These are phyloP conservation scores for Corythornis madagascariensis DNA, from an alignment of 2,113 vertebrate genomes.

Conservation along the genomic window DNA sequence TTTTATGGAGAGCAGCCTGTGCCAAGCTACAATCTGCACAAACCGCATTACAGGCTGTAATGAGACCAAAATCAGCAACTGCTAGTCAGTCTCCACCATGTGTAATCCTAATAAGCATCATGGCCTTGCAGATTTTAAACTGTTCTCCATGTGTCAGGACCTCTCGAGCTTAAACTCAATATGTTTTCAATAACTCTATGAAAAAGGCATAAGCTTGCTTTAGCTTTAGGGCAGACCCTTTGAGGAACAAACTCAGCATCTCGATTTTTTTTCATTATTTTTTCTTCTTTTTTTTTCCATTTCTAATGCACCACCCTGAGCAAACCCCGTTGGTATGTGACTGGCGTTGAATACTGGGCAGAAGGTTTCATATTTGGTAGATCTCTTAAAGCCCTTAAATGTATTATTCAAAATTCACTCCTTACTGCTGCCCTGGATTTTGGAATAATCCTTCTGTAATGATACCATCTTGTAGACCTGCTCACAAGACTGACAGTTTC, in stretches of 20 bases:
- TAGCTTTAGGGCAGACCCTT: not conserved
- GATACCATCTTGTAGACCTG: not conserved
- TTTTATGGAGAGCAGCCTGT: conserved; percentile 12
- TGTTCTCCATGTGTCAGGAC: not conserved
- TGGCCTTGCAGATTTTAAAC: conserved; percentile 9
- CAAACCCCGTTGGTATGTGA: not conserved
- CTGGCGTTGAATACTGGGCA: not conserved
- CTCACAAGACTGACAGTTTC: not conserved
- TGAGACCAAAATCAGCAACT: conserved; percentile 49
- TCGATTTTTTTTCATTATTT: not conserved
- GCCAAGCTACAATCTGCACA: conserved; percentile 42
- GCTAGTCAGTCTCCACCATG: not conserved
- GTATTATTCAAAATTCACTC: not conserved
- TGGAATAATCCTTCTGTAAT: not conserved
- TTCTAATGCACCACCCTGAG: not conserved
- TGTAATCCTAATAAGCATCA: not conserved
- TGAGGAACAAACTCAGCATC: not conserved
- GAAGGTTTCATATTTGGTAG: not conserved
- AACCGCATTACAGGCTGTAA: conserved; percentile 11
- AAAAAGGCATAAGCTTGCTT: not conserved
- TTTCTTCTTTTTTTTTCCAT: not conserved
- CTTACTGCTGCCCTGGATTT: not conserved
- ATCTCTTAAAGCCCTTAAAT: not conserved
- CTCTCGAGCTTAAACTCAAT: not conserved
- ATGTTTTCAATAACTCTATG: not conserved